Conservation (phyloP, 2,113 vertebrate species). For the Nansenia antarctica region DNA sequence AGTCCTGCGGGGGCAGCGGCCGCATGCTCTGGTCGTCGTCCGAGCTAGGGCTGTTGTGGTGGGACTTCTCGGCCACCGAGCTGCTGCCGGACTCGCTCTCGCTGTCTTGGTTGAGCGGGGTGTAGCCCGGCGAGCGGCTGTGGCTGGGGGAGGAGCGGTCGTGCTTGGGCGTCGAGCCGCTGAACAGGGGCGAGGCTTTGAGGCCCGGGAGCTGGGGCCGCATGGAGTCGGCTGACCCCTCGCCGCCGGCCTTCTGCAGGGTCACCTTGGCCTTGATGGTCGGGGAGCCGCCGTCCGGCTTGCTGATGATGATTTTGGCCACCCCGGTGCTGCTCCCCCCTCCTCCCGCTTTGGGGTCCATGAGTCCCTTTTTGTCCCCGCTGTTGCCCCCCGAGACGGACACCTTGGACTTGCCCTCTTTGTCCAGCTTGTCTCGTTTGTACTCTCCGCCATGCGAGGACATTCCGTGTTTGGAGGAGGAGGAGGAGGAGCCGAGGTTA, state of each 20-base stretch:
- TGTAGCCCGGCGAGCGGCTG: slow-evolving; percentile 95
- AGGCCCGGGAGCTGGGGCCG: slow-evolving; percentile 89
- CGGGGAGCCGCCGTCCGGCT: slow-evolving; percentile 94
- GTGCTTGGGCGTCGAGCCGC: slow-evolving; percentile 95
- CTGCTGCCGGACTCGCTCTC: slow-evolving; percentile 97
- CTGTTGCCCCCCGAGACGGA: slow-evolving; percentile 81
- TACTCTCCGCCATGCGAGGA: slow-evolving; percentile 85
- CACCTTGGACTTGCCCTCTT: slow-evolving; percentile 91
- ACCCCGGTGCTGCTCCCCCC: slow-evolving; percentile 84
- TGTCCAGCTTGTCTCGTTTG: slow-evolving; percentile 93
- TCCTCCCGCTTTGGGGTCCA: slow-evolving; percentile 83
- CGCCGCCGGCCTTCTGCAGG: slow-evolving; percentile 91
- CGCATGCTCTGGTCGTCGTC: slow-evolving; percentile 88
- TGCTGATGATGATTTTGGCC: slow-evolving; percentile 98
- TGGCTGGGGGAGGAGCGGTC: slow-evolving; percentile 98
- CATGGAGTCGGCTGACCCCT: slow-evolving; percentile 85
- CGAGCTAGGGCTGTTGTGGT: slow-evolving; percentile 97
- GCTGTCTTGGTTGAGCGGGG: slow-evolving; percentile 93
- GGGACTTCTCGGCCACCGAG: slow-evolving; percentile 93
- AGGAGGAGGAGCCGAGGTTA: slow-evolving; percentile 81
- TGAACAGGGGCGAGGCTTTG: slow-evolving; percentile 95
- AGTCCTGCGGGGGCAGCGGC: slow-evolving; percentile 72
- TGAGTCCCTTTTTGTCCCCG: slow-evolving; percentile 89
- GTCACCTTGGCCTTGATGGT: slow-evolving; percentile 98
- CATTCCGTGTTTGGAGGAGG: slow-evolving; percentile 87